phyloP scores from a whole-genome alignment of 1,140 invertebrate genomes.

The Armadillidium nasatum region DNA sequence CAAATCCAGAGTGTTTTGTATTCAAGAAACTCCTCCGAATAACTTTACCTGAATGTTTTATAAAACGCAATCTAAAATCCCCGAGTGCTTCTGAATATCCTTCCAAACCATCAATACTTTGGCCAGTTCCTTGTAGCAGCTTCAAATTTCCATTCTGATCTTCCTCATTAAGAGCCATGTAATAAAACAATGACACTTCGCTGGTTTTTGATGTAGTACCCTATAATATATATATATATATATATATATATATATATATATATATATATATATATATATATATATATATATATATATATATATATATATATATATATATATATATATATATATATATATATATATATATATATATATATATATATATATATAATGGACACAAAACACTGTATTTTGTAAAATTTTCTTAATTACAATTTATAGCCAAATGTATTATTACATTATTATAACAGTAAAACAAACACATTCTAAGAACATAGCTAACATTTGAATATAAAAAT shows the following conservation, averaged over 20 bases:
- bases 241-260: background rate
- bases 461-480: too few relatives aligned
- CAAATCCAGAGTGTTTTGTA: constrained; percentile 64
- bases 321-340: background rate
- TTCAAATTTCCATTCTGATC: constrained; percentile 46
- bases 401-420: too few relatives aligned
- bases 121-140: constrained; percentile 52
- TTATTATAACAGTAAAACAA: too few relatives aligned
- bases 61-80: constrained; percentile 63
- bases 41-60: constrained; percentile 53
- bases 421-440: too few relatives aligned
- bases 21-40: constrained; percentile 68
- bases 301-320: background rate
- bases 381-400: too few relatives aligned
- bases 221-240: constrained; percentile 28
- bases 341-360: background rate
- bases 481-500: too few relatives aligned
- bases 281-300: background rate
- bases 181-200: constrained; percentile 54
- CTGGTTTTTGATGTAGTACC: constrained; percentile 24
- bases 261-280: background rate
- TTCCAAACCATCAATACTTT: constrained; percentile 60
- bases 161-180: constrained; percentile 51
- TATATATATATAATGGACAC: too few relatives aligned
- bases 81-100: constrained; percentile 73